A percentile compares a stretch with the other conserved stretches of the same genome.
These are phyloP conservation scores for Nemotelus pantherinus DNA, from an alignment of 2,888 invertebrate genomes.

Conservation along the genomic window DNA sequence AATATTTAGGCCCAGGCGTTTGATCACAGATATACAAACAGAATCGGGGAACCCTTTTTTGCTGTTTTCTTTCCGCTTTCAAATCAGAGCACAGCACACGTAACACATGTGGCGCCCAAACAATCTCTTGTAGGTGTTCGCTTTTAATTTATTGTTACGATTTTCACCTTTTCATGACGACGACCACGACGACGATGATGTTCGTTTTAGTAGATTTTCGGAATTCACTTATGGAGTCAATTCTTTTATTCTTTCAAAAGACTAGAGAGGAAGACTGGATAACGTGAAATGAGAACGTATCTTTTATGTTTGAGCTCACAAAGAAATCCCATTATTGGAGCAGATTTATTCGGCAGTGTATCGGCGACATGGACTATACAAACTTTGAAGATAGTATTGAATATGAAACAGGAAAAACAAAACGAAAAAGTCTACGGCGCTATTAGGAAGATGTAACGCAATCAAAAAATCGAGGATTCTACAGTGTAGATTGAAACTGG, in stretches of 20 bases:
- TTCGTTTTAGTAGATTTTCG: conserved; percentile 33
- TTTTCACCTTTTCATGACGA: conserved; percentile 45
- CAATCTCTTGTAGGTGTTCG: conserved; percentile 50
- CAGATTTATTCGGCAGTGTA: conserved; percentile 33
- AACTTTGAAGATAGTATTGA: neutral
- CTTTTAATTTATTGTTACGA: conserved; percentile 50
- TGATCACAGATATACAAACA: neutral
- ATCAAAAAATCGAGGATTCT: no score
- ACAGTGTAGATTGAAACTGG: neutral
- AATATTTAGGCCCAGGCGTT: conserved; percentile 34
- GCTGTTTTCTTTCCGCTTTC: neutral
- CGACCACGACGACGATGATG: neutral
- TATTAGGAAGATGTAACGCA: no score
- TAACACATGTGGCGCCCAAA: conserved; percentile 46
- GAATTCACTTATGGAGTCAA: conserved; percentile 24
- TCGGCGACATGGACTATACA: conserved; percentile 25
- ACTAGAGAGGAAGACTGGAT: neutral
- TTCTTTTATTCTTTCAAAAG: conserved; percentile 17
- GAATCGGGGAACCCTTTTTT: no score
- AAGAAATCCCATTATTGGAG: conserved; percentile 44
- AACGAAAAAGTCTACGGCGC: no score
- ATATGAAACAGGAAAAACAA: neutral
- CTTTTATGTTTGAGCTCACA: conserved; percentile 37
- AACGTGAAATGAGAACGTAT: conserved; percentile 28
- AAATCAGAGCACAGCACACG: conserved; percentile 1